Evolutionary conservation across 2,113 vertebrate genomes (phyloP).

Genomic region (Sapajus apella): DNA sequence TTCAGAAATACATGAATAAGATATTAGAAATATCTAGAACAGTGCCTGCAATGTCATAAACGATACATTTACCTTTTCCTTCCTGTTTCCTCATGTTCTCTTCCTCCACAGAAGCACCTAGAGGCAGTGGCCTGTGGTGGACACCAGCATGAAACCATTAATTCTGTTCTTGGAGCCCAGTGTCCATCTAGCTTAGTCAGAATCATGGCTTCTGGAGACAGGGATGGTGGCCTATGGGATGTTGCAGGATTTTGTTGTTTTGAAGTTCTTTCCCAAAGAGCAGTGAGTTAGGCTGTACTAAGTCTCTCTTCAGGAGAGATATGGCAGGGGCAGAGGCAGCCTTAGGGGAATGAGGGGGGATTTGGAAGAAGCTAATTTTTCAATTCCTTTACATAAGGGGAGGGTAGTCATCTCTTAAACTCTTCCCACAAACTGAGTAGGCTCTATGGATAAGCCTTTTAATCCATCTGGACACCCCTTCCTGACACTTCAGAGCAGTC

Average conservation of each 20-base stretch:
- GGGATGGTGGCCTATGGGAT: too few relatives aligned
- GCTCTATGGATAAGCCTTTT: conserved; percentile 76
- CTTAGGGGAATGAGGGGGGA: neutral
- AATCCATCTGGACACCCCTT: conserved; percentile 77
- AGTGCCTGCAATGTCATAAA: neutral
- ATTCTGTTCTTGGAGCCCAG: neutral
- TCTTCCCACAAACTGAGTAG: conserved; percentile 69
- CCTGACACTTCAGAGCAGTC: conserved; percentile 68
- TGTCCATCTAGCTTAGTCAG: neutral
- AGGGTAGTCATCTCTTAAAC: conserved; percentile 68
- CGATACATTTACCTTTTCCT: neutral
- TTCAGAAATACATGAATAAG: neutral
- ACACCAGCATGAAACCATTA: neutral
- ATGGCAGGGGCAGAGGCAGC: neutral
- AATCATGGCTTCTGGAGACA: neutral
- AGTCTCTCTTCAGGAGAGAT: neutral
- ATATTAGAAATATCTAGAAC: neutral
- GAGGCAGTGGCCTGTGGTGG: neutral
- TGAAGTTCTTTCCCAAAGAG: neutral
- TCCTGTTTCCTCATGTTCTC: neutral
- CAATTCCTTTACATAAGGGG: conserved; percentile 62
- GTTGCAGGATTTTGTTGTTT: neutral
- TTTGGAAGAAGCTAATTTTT: conserved; percentile 49
- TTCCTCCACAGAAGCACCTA: neutral
- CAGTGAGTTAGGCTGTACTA: neutral